A percentile compares a stretch with the other conserved stretches of the same genome.
Evolutionary conservation across 2,113 vertebrate species (phyloP).

Genomic region (Silurus asotus): DNA sequence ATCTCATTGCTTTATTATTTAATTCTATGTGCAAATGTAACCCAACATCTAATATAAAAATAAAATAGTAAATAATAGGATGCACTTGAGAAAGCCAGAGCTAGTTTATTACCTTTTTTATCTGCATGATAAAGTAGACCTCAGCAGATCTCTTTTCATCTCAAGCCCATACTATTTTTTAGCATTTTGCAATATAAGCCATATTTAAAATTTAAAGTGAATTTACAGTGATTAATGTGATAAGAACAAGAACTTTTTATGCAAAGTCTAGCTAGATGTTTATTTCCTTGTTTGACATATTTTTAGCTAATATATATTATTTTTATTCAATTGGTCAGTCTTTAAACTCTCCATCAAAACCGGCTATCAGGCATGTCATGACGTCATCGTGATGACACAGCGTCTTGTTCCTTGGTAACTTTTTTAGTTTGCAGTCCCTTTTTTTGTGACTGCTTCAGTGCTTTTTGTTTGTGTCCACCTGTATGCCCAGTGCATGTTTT

Average conservation of each 20-base stretch:
- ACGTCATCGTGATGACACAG: no score
- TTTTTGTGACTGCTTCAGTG: no score
- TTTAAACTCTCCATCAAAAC: neutral
- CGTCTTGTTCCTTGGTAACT: no score
- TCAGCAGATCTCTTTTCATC: no score
- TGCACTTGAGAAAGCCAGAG: neutral
- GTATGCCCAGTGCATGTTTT: no score
- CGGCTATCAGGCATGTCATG: neutral
- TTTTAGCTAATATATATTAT: neutral
- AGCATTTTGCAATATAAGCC: neutral
- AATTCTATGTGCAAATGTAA: neutral
- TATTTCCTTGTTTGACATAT: neutral
- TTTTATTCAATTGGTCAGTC: neutral
- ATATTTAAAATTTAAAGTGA: neutral
- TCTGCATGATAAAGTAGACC: no score
- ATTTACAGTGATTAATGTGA: neutral
- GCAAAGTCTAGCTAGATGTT: neutral
- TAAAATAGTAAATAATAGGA: neutral
- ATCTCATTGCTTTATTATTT: neutral
- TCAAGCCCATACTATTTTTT: neutral
- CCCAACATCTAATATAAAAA: neutral
- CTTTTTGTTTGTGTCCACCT: no score
- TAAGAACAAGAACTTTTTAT: neutral
- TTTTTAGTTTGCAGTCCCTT: no score
- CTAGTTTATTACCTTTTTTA: neutral